A percentile compares a stretch with the other conserved stretches of the same genome.
phyloP scores from a whole-genome alignment of 1,140 invertebrate genomes.

The Acromyrmex heyeri region DNA sequence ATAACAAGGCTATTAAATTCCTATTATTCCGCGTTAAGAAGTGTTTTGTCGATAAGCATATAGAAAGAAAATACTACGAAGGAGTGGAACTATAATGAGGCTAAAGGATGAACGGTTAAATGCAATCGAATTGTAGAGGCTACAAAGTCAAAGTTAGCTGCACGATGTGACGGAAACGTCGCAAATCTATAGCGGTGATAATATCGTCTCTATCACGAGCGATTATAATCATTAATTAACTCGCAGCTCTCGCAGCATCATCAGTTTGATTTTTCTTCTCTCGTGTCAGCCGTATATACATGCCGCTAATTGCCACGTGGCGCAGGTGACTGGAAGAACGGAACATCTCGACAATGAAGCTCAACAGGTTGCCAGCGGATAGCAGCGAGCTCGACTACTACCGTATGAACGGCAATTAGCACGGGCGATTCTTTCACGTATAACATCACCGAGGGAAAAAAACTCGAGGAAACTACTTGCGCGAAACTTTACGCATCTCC shows the following conservation, averaged over 20 bases:
- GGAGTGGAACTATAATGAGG: neutral
- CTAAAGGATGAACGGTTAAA: slow-evolving; percentile 10
- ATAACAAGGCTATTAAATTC: slow-evolving; percentile 39
- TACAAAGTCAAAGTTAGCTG: neutral
- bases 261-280: slow-evolving; percentile 27
- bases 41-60: slow-evolving; percentile 17
- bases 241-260: slow-evolving; percentile 19
- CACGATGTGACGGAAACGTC: neutral
- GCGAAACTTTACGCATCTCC: slow-evolving; percentile 3
- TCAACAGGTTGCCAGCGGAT: slow-evolving; percentile 49
- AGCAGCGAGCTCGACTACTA: slow-evolving; percentile 20
- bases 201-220: slow-evolving; percentile 1
- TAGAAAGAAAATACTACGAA: neutral
- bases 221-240: slow-evolving; percentile 38
- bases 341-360: slow-evolving; percentile 60
- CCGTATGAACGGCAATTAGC: slow-evolving; percentile 36
- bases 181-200: neutral
- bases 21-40: neutral
- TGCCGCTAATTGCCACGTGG: slow-evolving; percentile 49
- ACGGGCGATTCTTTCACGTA: slow-evolving; percentile 24
- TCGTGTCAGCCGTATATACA: neutral
- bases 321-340: slow-evolving; percentile 55
- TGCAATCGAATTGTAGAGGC: neutral
- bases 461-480: neutral
- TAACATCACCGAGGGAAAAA: neutral